Percentiles rank a stretch among this genome's conserved stretches.
Evolutionary conservation across 2,113 vertebrate species (phyloP).

Genomic region (Gymnobelideus leadbeateri): DNA sequence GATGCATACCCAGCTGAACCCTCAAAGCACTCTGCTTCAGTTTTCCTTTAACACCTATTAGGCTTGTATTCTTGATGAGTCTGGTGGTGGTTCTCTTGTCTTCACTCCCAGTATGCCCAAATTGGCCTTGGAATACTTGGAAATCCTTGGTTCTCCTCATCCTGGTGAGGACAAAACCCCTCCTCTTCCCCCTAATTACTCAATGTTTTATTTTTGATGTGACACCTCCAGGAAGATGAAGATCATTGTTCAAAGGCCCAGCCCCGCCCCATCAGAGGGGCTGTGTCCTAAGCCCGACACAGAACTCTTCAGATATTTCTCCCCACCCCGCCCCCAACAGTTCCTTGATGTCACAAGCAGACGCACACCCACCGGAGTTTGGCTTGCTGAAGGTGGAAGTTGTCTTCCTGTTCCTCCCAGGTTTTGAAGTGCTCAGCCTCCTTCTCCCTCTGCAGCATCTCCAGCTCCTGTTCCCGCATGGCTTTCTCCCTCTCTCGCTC

Average conservation of each 20-base stretch:
- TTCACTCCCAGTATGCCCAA: neutral
- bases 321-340: neutral
- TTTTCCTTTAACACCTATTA: neutral
- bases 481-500: conserved; percentile 97
- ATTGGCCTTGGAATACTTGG: neutral
- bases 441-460: conserved; percentile 98
- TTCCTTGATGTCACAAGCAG: too few relatives aligned
- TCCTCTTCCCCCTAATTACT: neutral
- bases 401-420: conserved; percentile 98
- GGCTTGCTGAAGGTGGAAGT: conserved; percentile 97
- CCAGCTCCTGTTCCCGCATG: conserved; percentile 97
- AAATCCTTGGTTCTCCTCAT: neutral
- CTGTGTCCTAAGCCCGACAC: neutral
- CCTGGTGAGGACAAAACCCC: neutral
- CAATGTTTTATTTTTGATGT: neutral
- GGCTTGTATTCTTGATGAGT: neutral
- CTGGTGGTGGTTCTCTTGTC: neutral
- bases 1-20: neutral
- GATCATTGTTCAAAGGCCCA: neutral
- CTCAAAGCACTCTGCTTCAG: neutral
- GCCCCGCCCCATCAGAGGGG: neutral
- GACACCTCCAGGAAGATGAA: neutral
- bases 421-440: conserved; percentile 99
- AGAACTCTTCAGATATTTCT: neutral
- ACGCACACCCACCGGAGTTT: conserved; percentile 89